Conservation (phyloP, 2,113 vertebrate genomes). For the Anthoscopus minutus region DNA sequence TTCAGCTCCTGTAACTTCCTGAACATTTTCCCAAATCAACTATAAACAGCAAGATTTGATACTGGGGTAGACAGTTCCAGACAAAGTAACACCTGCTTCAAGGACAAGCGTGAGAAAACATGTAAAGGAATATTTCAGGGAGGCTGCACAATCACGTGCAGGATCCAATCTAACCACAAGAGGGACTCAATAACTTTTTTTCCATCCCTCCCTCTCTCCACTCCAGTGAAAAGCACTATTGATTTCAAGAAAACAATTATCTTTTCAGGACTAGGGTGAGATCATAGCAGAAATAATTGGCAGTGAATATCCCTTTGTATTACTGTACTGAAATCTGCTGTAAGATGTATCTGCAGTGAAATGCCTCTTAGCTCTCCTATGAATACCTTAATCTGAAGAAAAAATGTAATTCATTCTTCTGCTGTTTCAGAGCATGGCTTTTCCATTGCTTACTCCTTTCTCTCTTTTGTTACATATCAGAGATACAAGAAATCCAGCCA, state of each 20-base stretch:
- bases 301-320: slow-evolving; percentile 25
- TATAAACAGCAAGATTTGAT: background rate
- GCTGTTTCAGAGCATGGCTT: background rate
- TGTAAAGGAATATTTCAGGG: background rate
- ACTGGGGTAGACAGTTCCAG: background rate
- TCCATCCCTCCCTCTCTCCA: background rate
- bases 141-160: background rate
- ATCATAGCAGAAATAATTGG: slow-evolving; percentile 27
- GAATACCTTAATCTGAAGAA: background rate
- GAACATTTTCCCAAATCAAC: background rate
- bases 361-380: background rate
- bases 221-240: slow-evolving; percentile 1
- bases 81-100: background rate
- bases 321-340: background rate
- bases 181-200: background rate
- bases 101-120: background rate
- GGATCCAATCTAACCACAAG: background rate
- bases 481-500: background rate
- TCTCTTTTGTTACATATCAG: background rate
- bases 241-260: slow-evolving; percentile 37
- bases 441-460: background rate
- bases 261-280: slow-evolving; percentile 36
- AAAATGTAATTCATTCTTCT: background rate
- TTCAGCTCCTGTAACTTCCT: background rate
- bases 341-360: background rate